Conservation (phyloP, 2,888 invertebrate genomes). For the Diachrysia chrysitis region DNA sequence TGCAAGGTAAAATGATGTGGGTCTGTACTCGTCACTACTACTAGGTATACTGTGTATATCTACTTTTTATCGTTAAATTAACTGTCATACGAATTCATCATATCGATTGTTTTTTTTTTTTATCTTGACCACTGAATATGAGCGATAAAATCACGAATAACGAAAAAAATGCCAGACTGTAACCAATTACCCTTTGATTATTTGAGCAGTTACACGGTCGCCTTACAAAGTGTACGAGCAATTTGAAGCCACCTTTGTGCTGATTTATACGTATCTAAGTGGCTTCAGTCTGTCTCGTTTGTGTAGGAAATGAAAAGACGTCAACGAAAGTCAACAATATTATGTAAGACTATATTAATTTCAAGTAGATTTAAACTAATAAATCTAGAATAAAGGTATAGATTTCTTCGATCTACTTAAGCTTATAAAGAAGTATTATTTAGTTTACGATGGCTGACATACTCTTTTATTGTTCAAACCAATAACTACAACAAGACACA, state of each 20-base stretch:
- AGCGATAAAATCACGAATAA: neutral
- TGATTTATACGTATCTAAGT: neutral
- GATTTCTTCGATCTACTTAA: no score
- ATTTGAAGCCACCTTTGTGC: neutral
- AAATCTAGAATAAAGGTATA: no score
- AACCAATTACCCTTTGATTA: constrained; percentile 4
- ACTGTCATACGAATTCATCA: neutral
- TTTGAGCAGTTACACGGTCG: neutral
- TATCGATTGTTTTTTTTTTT: neutral
- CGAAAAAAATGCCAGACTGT: constrained; percentile 1
- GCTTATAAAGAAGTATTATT: no score
- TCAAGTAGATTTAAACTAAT: no score
- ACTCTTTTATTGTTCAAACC: neutral
- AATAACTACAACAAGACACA: neutral
- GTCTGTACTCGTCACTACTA: no score
- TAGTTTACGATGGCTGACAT: no score
- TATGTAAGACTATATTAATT: neutral
- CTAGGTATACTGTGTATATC: no score
- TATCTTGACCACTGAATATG: neutral
- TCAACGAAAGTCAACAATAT: neutral
- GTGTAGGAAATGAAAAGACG: neutral
- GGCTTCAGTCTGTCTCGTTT: constrained; percentile 4
- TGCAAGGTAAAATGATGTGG: no score
- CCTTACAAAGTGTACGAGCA: constrained; percentile 1
- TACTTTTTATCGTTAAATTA: neutral